Evolutionary conservation across 2,113 vertebrate genomes (phyloP).

Genomic region (Anas platyrhynchos): DNA sequence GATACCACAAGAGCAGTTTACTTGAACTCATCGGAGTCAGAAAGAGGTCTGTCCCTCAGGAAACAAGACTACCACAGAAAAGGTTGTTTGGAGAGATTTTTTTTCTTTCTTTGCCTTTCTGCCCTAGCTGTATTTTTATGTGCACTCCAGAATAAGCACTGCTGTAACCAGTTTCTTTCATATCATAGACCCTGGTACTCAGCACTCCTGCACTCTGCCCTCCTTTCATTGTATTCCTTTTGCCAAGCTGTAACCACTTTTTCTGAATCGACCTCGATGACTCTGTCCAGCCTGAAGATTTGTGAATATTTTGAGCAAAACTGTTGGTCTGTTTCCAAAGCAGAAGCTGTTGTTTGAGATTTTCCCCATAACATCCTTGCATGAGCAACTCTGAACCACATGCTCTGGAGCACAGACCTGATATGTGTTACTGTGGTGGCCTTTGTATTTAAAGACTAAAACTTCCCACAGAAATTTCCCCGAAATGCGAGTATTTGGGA

Average conservation of each 20-base stretch:
- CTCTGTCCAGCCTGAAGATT: neutral
- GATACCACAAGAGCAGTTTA: neutral
- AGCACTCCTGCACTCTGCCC: neutral
- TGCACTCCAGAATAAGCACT: neutral
- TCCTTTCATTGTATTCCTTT: neutral
- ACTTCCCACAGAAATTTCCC: neutral
- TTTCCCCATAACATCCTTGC: neutral
- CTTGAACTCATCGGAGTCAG: neutral
- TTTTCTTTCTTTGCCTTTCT: neutral
- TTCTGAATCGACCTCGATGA: neutral
- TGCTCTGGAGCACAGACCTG: neutral
- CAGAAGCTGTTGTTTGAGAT: neutral
- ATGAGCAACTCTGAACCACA: neutral
- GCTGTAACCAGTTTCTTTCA: neutral
- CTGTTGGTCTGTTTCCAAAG: neutral
- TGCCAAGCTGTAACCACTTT: neutral
- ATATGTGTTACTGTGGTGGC: neutral
- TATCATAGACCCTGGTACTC: neutral
- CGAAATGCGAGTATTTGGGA: neutral
- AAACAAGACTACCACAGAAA: neutral
- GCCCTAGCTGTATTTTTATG: neutral
- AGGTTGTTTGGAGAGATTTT: neutral
- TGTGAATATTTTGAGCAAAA: neutral
- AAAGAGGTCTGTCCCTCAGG: neutral
- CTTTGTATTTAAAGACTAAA: neutral